Conservation (phyloP, 2,113 vertebrate genomes). For the Leuciscus idus region DNA sequence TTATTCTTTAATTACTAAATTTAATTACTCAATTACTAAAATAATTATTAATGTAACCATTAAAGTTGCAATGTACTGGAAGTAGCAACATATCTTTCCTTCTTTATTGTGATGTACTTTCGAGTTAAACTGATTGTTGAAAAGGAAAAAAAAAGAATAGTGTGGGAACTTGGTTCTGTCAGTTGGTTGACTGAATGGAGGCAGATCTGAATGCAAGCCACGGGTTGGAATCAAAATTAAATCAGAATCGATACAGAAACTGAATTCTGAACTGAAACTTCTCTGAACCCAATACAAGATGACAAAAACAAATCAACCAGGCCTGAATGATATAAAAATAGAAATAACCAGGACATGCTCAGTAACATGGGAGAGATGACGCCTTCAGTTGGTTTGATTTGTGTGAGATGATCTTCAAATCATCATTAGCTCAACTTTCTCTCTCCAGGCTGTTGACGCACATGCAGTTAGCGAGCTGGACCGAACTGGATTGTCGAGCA, state of each 20-base stretch:
- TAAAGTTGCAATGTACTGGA: background rate
- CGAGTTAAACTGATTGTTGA: background rate
- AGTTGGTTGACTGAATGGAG: background rate
- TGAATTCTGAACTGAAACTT: background rate
- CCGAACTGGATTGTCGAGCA: slow-evolving; percentile 45
- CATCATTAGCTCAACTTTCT: slow-evolving; percentile 59
- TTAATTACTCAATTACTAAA: background rate
- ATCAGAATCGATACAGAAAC: background rate
- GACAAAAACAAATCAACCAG: slow-evolving; percentile 18
- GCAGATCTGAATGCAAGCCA: background rate
- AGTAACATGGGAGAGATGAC: slow-evolving; percentile 30
- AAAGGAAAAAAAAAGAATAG: background rate
- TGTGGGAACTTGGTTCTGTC: background rate
- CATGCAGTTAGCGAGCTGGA: slow-evolving; percentile 50
- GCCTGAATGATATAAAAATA: slow-evolving; percentile 44
- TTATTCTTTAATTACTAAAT: background rate
- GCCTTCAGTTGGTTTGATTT: slow-evolving; percentile 37
- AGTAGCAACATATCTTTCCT: background rate
- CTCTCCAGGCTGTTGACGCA: slow-evolving; percentile 42
- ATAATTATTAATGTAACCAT: background rate
- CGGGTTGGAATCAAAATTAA: background rate
- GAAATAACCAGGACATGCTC: slow-evolving; percentile 23
- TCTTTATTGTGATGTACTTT: background rate
- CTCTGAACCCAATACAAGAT: slow-evolving; percentile 53
- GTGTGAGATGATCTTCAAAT: slow-evolving; percentile 52